Evolutionary conservation across 2,113 vertebrate genomes (phyloP).

Genomic region (Rallus limicola): DNA sequence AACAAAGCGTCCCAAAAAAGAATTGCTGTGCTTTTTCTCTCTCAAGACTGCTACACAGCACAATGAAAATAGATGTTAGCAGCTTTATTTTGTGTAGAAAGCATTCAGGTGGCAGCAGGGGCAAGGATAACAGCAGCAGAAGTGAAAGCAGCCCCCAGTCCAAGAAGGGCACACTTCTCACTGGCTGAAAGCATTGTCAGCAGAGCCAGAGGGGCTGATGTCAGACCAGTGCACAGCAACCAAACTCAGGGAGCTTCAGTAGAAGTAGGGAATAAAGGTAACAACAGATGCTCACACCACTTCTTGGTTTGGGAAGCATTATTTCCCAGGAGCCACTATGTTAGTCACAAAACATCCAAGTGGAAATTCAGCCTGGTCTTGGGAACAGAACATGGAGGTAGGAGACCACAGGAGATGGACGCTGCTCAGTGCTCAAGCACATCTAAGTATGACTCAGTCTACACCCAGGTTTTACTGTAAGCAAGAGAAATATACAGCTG

Average conservation of each 20-base stretch:
- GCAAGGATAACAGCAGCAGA: neutral
- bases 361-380: neutral
- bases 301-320: neutral
- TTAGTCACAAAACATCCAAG: neutral
- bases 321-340: neutral
- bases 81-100: slow-evolving; percentile 16
- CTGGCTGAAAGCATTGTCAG: rapidly evolving
- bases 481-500: neutral
- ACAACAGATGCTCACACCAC: no score
- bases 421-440: neutral
- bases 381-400: neutral
- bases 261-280: neutral
- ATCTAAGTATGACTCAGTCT: neutral
- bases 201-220: neutral
- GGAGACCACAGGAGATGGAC: neutral
- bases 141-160: neutral
- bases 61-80: neutral
- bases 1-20: slow-evolving; percentile 50
- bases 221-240: neutral
- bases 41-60: neutral
- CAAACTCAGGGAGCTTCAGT: neutral
- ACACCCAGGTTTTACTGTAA: neutral
- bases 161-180: neutral
- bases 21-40: slow-evolving; percentile 13
- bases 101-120: neutral